phyloP scores from a whole-genome alignment of 2,888 invertebrate genomes.

The Chrysodeixis includens region DNA sequence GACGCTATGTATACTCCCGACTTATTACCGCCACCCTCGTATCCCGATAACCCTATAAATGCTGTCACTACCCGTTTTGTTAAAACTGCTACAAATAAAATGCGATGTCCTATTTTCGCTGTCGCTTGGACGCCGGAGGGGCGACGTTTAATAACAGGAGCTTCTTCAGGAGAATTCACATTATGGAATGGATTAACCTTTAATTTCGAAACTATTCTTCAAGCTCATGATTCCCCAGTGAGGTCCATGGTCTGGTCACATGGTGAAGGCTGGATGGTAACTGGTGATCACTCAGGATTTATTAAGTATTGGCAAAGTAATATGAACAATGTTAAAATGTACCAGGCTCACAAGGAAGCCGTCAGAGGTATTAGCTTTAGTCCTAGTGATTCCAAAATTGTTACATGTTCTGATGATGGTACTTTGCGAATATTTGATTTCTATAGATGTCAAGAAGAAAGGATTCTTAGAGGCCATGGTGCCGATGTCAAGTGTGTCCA shows the following conservation, averaged over 20 bases:
- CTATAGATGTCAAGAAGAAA: constrained; percentile 98
- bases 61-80: constrained; percentile 98
- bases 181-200: constrained; percentile 99
- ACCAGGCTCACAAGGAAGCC: constrained; percentile 99
- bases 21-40: constrained; percentile 97
- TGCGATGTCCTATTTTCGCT: constrained; percentile 99
- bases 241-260: constrained; percentile 99
- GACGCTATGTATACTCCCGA: constrained; percentile 98
- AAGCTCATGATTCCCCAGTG: constrained; percentile 99
- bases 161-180: constrained; percentile 99
- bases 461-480: constrained; percentile 97
- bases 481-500: constrained; percentile 99
- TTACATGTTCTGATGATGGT: constrained; percentile 99
- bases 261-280: constrained; percentile 99
- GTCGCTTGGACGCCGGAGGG: constrained; percentile 99
- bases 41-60: constrained; percentile 98
- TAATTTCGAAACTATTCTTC: constrained; percentile 99
- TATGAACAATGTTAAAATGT: constrained; percentile 99
- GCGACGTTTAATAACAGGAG: constrained; percentile 98
- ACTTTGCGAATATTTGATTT: constrained; percentile 99
- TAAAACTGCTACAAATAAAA: constrained; percentile 99
- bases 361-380: constrained; percentile 99
- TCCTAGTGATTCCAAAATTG: constrained; percentile 99
- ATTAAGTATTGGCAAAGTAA: constrained; percentile 99
- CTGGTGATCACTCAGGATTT: constrained; percentile 99